These are phyloP conservation scores for Sinohyriopsis cumingii DNA, from an alignment of 2,888 invertebrate genomes.

Conservation along the genomic window DNA sequence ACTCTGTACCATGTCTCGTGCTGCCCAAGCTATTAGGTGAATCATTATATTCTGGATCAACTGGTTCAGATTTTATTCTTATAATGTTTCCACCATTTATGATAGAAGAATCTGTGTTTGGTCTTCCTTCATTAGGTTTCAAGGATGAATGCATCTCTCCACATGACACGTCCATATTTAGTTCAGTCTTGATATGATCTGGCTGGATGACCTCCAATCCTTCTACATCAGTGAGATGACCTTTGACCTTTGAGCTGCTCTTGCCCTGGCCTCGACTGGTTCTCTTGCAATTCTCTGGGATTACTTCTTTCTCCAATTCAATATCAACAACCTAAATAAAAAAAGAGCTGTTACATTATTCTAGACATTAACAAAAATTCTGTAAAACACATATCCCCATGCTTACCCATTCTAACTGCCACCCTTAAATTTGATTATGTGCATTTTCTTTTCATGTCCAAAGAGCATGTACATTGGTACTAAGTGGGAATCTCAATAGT, in stretches of 20 bases:
- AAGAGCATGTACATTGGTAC: too few relatives aligned
- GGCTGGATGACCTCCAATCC: too few relatives aligned
- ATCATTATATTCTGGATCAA: constrained; percentile 30
- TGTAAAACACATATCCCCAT: background rate
- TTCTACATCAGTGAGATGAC: too few relatives aligned
- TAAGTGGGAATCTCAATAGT: too few relatives aligned
- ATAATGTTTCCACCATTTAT: background rate
- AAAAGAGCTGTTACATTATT: background rate
- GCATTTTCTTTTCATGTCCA: too few relatives aligned
- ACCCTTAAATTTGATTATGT: too few relatives aligned
- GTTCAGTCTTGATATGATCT: too few relatives aligned
- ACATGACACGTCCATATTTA: too few relatives aligned
- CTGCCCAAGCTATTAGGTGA: too few relatives aligned
- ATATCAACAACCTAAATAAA: constrained; percentile 57
- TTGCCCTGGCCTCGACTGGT: background rate
- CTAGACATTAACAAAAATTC: background rate
- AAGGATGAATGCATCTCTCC: background rate
- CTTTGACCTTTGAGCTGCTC: background rate
- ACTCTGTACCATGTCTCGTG: too few relatives aligned
- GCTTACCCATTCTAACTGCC: too few relatives aligned
- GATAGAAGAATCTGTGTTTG: background rate
- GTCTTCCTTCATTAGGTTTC: constrained; percentile 14
- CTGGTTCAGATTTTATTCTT: constrained; percentile 30
- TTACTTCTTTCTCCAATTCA: constrained; percentile 50
- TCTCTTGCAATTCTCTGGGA: constrained; percentile 10